Conservation (phyloP, 2,888 invertebrate genomes). For the Amaurobius ferox region DNA sequence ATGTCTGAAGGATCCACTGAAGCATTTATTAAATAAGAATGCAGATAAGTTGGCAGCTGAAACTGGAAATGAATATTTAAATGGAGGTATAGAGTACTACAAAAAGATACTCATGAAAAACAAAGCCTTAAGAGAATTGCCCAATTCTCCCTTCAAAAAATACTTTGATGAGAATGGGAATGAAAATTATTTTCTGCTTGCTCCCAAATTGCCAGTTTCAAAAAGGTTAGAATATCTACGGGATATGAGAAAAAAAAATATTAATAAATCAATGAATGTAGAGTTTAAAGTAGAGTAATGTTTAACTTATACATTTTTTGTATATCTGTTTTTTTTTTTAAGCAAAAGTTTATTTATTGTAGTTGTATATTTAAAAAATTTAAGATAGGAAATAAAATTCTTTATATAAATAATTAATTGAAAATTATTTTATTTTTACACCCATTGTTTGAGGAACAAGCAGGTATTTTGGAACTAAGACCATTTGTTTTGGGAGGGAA, state of each 20-base stretch:
- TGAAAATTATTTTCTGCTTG: constrained; percentile 83
- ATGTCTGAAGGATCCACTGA: constrained; percentile 83
- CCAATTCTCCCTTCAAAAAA: constrained; percentile 82
- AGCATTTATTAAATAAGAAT: constrained; percentile 82
- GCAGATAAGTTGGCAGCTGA: constrained; percentile 83
- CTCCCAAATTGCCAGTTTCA: constrained; percentile 83
- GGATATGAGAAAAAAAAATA: constrained; percentile 20
- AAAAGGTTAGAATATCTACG: constrained; percentile 74
- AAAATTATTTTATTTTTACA: too few relatives aligned
- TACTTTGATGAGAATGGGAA: constrained; percentile 84
- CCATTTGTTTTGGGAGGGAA: too few relatives aligned
- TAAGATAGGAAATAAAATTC: too few relatives aligned
- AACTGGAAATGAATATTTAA: constrained; percentile 82
- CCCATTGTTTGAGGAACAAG: too few relatives aligned
- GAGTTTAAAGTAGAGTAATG: neutral
- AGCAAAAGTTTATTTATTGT: too few relatives aligned
- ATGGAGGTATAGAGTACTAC: constrained; percentile 88
- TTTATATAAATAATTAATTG: too few relatives aligned
- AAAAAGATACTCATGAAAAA: constrained; percentile 85
- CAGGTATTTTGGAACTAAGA: too few relatives aligned
- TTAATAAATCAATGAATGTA: neutral
- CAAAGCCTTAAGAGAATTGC: constrained; percentile 83
- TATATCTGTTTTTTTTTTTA: neutral
- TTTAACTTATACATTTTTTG: neutral
- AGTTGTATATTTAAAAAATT: too few relatives aligned